Evolutionary conservation across 1,140 invertebrate species (phyloP), one percentile per base, ranked within the genome.

Genomic region (Diachasmimorpha longicaudata): DNA sequence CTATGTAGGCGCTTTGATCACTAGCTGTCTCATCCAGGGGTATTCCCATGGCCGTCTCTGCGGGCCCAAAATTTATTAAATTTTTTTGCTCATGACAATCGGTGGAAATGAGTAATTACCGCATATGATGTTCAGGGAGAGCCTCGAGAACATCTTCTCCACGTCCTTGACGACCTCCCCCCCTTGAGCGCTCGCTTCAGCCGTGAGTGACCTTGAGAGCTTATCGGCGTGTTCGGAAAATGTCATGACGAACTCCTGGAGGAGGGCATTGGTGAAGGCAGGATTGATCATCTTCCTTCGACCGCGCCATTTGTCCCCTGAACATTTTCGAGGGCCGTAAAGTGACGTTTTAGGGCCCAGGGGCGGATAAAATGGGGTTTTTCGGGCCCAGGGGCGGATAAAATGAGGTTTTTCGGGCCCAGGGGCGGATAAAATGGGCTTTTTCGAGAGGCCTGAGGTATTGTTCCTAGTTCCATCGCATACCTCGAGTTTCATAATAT

Each of bases 221-320:
- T 90, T 85, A 14, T 83, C 76, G n/a, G 89, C 85, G 81, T 92
- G 93, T 77, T 92, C 90, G 79, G 93, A 93, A 81, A 94, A 94
- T 4, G 93, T 90, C 4, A 91, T 88, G 25, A 94, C 82, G 84
- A 95, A 97, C 80, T 94, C 91, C 75, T 93, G 90, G 0, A 97
- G 88, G 77, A 97, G 95, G 78, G 93, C 93, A 84, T 96, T 96
- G 86, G 97, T 95, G 85, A 97, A 97, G 14, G 95, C 93, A 0
- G 96, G 95, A 0, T 95, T 96, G 0, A 97, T 83, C 25, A 96
- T 88, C 87, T 95, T 96, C 63, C 96, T 90, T 14, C 95, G 89
- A 0, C 85, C 84, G 70, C 91, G 91, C 95, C 96, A 97, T 88
- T 95, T 95, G 21, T 90, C 88, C 42, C 94, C 94, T 92, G 71